A percentile compares a stretch with the other conserved stretches of the same genome.
phyloP scores from a whole-genome alignment of 2,113 vertebrate genomes.

The Colistium nudipinnis region DNA sequence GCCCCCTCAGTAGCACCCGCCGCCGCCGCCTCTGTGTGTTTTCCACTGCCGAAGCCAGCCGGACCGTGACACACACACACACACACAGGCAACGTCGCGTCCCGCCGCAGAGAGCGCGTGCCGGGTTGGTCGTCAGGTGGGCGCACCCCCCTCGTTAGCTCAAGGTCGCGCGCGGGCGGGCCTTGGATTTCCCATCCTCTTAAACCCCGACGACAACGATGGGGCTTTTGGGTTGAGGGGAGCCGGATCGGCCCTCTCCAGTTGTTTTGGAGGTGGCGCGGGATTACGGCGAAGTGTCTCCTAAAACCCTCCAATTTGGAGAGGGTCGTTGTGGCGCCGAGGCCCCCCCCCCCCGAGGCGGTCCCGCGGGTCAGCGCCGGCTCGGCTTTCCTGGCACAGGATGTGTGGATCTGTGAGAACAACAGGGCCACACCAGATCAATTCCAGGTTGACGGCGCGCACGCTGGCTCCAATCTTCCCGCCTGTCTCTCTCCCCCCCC shows the following conservation, averaged over 20 bases:
- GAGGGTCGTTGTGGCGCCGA: constrained; percentile 34
- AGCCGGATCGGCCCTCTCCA: constrained; percentile 50
- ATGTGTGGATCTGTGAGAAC: constrained; percentile 62
- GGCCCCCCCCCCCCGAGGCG: constrained; percentile 62
- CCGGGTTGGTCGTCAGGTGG: constrained; percentile 41
- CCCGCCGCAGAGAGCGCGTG: constrained; percentile 50
- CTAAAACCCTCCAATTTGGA: constrained; percentile 59
- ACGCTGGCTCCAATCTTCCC: constrained; percentile 56
- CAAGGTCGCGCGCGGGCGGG: constrained; percentile 71
- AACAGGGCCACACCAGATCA: constrained; percentile 59
- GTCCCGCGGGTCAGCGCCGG: constrained; percentile 49
- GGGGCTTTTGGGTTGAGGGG: constrained; percentile 59
- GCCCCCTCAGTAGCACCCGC: constrained; percentile 56
- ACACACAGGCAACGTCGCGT: constrained; percentile 57
- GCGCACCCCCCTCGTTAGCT: constrained; percentile 64
- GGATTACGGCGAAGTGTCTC: constrained; percentile 51
- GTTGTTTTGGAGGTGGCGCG: constrained; percentile 65
- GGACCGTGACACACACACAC: constrained; percentile 66
- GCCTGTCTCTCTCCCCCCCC: constrained; percentile 62
- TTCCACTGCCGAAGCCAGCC: constrained; percentile 64
- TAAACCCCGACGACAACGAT: constrained; percentile 72
- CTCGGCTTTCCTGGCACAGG: constrained; percentile 49
- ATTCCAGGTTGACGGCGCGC: constrained; percentile 53
- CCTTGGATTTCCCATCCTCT: constrained; percentile 73
- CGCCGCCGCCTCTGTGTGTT: constrained; percentile 45